Base-by-base conservation (phyloP, 2,797 vertebrate genomes). In the Botia almorhae region DNA sequence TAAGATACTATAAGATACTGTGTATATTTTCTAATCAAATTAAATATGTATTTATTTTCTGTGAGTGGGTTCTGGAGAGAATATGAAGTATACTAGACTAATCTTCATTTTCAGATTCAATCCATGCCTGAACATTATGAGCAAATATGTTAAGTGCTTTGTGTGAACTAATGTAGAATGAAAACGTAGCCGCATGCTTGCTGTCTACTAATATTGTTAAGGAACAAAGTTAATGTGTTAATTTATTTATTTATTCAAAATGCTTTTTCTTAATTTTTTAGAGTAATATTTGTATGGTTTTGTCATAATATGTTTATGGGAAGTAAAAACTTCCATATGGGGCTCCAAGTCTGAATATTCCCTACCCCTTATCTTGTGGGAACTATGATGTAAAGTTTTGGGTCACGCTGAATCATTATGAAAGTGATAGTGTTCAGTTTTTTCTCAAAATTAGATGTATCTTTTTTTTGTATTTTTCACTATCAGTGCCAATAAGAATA, bases 21-120 rank as follows among this genome's bases (percentile, higher is more conserved):
- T 93, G 94, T 94, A 94, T 94, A 95, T 95, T 95, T 95, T 95
- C 93, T 93, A 93, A 92, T 92, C 87, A 89, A 93, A 90, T 87
- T 91, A 93, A 85, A 92, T 89, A 85, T 91, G 91, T 93, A 90
- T 93, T 93, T 93, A 91, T 93, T 94, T 95, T 93, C 92, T 90
- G 91, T 88, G 88, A 92, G 83, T 78, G 90, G 90, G 90, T 93
- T 92, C 81, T 91, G 89, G 90, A 92, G 90, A 91, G 92, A 94
- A 93, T 92, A 91, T 92, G 90, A 92, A 88, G 86, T 87, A 86
- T 89, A 89, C 86, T 92, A 90, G 87, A 91, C 84, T 90, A 91
- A 84, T 90, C 87, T 88, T 90, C 88, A 90, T 89, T 89, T 89
- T 90, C 92, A 89, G 85, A 92, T 90, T 88, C 86, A 91, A 90